Base-by-base conservation (phyloP, 2,888 invertebrate species). In the Lobophora halterata region DNA sequence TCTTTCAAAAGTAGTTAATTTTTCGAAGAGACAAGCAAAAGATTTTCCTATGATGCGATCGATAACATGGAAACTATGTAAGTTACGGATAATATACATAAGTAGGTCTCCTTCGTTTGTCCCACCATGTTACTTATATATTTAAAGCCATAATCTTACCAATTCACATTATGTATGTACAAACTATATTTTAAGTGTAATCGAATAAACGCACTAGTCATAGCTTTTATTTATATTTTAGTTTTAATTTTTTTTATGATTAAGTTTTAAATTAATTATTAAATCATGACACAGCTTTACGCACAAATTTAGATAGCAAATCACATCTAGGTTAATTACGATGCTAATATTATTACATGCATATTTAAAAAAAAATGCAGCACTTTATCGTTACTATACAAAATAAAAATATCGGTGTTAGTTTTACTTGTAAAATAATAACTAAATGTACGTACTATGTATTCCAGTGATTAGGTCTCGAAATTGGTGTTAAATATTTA, bases 191-290 rank as follows among this genome's bases (percentile, higher is more conserved):
- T 52, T 56, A 53, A 55, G 52, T 46, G 43, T 50, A 48, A 51
- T 62, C 52, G 53, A 16, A 46, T 57, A 58, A 66, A 45, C 53
- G 58, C 54, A 51, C 50, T 69, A 69, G 68, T 69, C 68, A 68
- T 56, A 59, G 38, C 50, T 61, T 37, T 61, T 61, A 57, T 44
- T 58, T 56, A 40, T 51, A 49, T 52, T 49, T n/a, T 57, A 36
- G 14, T 32, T 42, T 29, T 42, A 46, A 37, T 46, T 30, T 11
- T 40, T 40, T 45, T 9, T 56, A 40, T 51, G 48, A 51, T 49
- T n/a, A 56, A 36, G 14, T 32, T 42, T 29, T 42, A 46, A 37
- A 45, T 30, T 11, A n/a, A n/a, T 40, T 40, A 43, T 9, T 11
- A 41, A 36, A 55, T 53, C 51, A 55, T 49, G 52, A 38, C 37